Percentiles rank a stretch among this genome's conserved stretches.
Conservation (phyloP, 1,140 invertebrate genomes). For the Onthophagus taurus region DNA sequence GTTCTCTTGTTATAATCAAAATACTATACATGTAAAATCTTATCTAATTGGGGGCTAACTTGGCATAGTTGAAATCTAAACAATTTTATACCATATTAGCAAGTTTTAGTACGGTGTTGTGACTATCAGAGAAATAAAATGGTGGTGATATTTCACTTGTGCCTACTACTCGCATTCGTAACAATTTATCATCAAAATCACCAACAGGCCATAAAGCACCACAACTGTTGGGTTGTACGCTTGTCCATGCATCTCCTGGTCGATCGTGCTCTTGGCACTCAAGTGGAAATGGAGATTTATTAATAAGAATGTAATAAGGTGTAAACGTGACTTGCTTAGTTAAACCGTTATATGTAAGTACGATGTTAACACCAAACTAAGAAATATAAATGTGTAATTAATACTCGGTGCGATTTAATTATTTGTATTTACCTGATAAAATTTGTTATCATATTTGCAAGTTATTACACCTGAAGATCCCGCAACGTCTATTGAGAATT, state of each 20-base stretch:
- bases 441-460: constrained; percentile 63
- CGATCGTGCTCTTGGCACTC: constrained; percentile 71
- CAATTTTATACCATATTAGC: constrained; percentile 68
- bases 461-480: constrained; percentile 84
- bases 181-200: constrained; percentile 49
- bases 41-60: too few relatives aligned
- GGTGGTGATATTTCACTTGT: constrained; percentile 58
- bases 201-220: constrained; percentile 76
- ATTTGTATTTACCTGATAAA: constrained; percentile 53
- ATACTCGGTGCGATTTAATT: too few relatives aligned
- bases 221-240: constrained; percentile 57
- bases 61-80: too few relatives aligned
- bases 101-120: constrained; percentile 71
- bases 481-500: constrained; percentile 95
- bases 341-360: constrained; percentile 79
- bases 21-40: too few relatives aligned
- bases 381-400: constrained; percentile 6
- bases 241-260: constrained; percentile 54
- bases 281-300: constrained; percentile 67
- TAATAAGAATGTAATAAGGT: constrained; percentile 90
- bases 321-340: constrained; percentile 95
- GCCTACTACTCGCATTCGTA: constrained; percentile 50
- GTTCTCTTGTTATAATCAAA: too few relatives aligned
- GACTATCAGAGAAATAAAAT: constrained; percentile 77
- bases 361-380: constrained; percentile 88